Evolutionary conservation across 2,888 invertebrate species (phyloP), one percentile per base, ranked within the genome.

Genomic region (Thymelicus acteon): DNA sequence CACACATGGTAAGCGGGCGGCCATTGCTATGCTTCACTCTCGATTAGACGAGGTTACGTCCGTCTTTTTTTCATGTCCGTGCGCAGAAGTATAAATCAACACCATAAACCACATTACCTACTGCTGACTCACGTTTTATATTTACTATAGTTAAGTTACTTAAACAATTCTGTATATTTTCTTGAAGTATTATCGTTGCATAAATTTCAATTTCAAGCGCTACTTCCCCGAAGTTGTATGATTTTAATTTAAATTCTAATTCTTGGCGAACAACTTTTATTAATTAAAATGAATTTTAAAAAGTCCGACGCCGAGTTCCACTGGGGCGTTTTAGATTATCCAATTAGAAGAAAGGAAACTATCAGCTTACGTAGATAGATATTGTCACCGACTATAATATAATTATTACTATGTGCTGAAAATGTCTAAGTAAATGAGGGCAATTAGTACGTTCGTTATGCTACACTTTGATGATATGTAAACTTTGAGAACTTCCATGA

Each of bases 211-310:
- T 61, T 67, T 67, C 60, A 52, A 67, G 67, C 52, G 52, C 60
- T 13, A 61, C 60, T 47, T 49, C 48, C 31, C 60, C 37, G 40
- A 52, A 67, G 67, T 67, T 67, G 31, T 60, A 67, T 67, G 60
- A 48, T 67, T 67, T 67, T 67, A 67, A 67, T 67, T 61, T 67
- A 67, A 67, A 67, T 67, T 67, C 67, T 67, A 67, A 67, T 67
- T 67, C 67, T 67, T 61, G 7, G 52, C 52, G 60, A 67, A 67
- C 60, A 67, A 67, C 60, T 67, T 67, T 67, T 67, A 67, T 67
- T 67, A 67, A 67, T 67, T 67, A 67, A 67, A 67, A 60, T 67
- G 67, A 60, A 67, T 67, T 67, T 58, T 61, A 52, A 67, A 67
- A 67, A 60, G 39, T 52, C 52, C 15, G 7, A 19, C n/a, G 31